Evolutionary conservation across 2,797 vertebrate genomes (phyloP), one percentile per base, ranked within the genome.

Genomic region (Dicrostonyx torquatus): DNA sequence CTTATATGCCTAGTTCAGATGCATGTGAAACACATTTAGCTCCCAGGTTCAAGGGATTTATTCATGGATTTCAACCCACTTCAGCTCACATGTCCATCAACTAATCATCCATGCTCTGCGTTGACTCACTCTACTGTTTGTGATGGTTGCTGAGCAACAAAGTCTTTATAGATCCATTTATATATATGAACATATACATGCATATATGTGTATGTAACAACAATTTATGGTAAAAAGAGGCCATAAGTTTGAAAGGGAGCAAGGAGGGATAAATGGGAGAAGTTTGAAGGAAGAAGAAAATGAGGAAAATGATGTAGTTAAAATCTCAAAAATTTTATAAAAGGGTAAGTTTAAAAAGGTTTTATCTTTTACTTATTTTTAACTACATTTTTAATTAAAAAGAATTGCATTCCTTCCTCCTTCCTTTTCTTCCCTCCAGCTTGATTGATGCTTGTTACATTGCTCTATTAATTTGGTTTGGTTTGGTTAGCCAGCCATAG

Each of bases 101-200:
- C 43, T 34, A 68, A 43, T 48, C 87, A 87, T 62, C 84, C 55
- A 24, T 34, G 75, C 88, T 83, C 48, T 34, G 84, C 40, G n/a
- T 64, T 84, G 79, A 75, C 83, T 94, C 93, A 90, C 91, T 91
- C 94, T 96, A 48, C 85, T 95, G 79, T 89, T 87, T 89, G 43
- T 5, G 22, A 96, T 87, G 62, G 60, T 58, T 91, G 77, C 43
- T 94, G 79, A 78, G 26, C 82, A 90, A 62, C 85, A 50, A 75
- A n/a, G 62, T 66, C 7, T 77, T 34, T 50, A 50, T 77, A 50
- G 37, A 13, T 26, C 20, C 43, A 75, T 29, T 14, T 75, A 75
- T 26, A 29, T 29, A 11, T 64, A 83, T 79, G 15, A 77, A 20
- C 29, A 76, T 20, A 60, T 20, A 31, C 0, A 62, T 64, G 34